These are phyloP conservation scores for Drosophila neutralis DNA, from an alignment of 2,888 invertebrate genomes.

Conservation along the genomic window DNA sequence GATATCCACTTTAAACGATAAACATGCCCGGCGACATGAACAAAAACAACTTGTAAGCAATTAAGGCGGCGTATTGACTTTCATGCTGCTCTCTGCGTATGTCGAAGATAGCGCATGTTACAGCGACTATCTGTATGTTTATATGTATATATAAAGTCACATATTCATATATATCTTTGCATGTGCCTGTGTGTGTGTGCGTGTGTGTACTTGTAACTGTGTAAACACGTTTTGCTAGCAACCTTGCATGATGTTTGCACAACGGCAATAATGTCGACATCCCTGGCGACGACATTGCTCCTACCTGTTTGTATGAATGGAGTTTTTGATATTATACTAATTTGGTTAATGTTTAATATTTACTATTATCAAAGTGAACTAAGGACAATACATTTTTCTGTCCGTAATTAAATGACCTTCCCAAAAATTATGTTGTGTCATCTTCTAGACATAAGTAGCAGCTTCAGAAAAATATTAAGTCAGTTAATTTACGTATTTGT, in stretches of 20 bases:
- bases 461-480: not conserved
- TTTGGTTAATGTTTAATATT: conserved; percentile 1
- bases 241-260: conserved; percentile 25
- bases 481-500: not conserved
- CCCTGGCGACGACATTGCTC: conserved; percentile 34
- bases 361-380: not conserved
- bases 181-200: not conserved
- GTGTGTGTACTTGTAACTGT: conserved; percentile 4
- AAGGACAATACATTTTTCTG: not conserved
- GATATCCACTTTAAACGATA: conserved; percentile 72
- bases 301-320: conserved; percentile 2
- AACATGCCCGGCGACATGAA: conserved; percentile 66
- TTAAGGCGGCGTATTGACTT: conserved; percentile 71
- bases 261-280: conserved; percentile 34
- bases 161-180: not conserved
- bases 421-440: not conserved
- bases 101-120: conserved; percentile 27
- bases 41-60: conserved; percentile 76
- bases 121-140: conserved; percentile 18
- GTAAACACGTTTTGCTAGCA: conserved; percentile 28
- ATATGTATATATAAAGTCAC: not conserved
- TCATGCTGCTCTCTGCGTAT: conserved; percentile 23
- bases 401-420: not conserved
- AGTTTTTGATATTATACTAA: conserved; percentile 7
- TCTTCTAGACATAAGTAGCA: not conserved